Conservation (phyloP, 2,888 invertebrate species). For the Nesidiocoris tenuis region DNA sequence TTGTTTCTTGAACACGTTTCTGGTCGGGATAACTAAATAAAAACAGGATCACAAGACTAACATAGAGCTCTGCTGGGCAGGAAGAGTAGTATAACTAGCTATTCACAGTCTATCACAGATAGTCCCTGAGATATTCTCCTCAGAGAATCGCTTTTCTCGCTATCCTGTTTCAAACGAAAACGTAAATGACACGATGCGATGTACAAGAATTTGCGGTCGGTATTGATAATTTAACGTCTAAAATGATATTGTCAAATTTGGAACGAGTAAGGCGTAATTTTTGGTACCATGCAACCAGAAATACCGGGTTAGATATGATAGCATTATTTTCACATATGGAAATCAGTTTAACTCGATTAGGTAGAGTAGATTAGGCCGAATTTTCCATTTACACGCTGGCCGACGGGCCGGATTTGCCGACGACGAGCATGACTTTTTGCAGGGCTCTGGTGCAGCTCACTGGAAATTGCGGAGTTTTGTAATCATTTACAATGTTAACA, state of each 20-base stretch:
- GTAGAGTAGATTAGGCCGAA: background rate
- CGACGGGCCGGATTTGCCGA: slow-evolving; percentile 60
- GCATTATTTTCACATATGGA: background rate
- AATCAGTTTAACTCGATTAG: background rate
- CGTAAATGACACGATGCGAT: too few species aligned
- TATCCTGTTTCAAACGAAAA: background rate
- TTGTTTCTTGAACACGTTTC: too few species aligned
- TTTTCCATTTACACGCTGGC: slow-evolving; percentile 43
- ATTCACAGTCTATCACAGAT: background rate
- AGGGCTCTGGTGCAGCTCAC: slow-evolving; percentile 64
- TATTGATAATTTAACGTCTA: too few species aligned
- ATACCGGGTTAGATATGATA: too few species aligned
- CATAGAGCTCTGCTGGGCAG: too few species aligned
- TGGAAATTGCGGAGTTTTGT: slow-evolving; percentile 55
- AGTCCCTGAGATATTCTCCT: background rate
- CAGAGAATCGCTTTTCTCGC: background rate
- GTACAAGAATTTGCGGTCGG: too few species aligned
- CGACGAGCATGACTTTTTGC: slow-evolving; percentile 72
- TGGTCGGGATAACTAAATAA: too few species aligned
- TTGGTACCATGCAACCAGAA: background rate
- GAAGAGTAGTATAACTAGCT: background rate
- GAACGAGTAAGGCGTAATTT: background rate
- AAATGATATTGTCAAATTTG: background rate
- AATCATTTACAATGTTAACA: too few species aligned
- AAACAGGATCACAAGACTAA: too few species aligned